Conservation (phyloP, 2,888 invertebrate genomes). For the Pristionchus mayeri region DNA sequence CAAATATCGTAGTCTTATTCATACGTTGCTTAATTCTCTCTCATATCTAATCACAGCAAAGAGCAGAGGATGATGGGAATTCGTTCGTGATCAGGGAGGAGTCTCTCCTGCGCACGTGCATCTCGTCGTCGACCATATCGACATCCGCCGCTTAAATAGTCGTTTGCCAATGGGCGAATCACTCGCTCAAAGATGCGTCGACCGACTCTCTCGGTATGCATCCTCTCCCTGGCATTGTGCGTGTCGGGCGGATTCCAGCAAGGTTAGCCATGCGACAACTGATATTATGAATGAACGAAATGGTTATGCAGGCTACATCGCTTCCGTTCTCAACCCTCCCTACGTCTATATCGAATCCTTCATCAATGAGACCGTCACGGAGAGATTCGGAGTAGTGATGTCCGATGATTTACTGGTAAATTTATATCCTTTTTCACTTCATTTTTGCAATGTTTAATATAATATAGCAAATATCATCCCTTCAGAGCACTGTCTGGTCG, state of each 20-base stretch:
- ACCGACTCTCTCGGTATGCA: slow-evolving; percentile 45
- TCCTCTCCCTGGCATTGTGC: slow-evolving; percentile 52
- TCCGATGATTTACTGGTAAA: slow-evolving; percentile 45
- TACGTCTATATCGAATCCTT: slow-evolving; percentile 50
- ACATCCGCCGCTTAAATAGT: too few relatives aligned
- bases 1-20: too few relatives aligned
- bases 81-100: too few relatives aligned
- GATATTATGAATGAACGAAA: neutral
- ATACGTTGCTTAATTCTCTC: too few relatives aligned
- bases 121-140: too few relatives aligned
- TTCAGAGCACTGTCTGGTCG: slow-evolving; percentile 58
- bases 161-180: too few relatives aligned
- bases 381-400: slow-evolving; percentile 46
- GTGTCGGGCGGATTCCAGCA: slow-evolving; percentile 51
- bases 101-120: too few relatives aligned
- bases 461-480: too few relatives aligned
- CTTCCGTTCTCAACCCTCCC: slow-evolving; percentile 53
- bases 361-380: slow-evolving; percentile 50
- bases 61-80: too few relatives aligned
- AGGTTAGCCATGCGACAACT: neutral
- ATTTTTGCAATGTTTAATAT: too few relatives aligned
- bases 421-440: neutral
- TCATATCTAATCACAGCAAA: too few relatives aligned
- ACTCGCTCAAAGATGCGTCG: too few relatives aligned
- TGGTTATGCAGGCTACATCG: slow-evolving; percentile 51